Percentiles rank a stretch among this genome's conserved stretches.
Conservation (phyloP, 2,888 invertebrate species). For the Hofmannophila pseudospretella region DNA sequence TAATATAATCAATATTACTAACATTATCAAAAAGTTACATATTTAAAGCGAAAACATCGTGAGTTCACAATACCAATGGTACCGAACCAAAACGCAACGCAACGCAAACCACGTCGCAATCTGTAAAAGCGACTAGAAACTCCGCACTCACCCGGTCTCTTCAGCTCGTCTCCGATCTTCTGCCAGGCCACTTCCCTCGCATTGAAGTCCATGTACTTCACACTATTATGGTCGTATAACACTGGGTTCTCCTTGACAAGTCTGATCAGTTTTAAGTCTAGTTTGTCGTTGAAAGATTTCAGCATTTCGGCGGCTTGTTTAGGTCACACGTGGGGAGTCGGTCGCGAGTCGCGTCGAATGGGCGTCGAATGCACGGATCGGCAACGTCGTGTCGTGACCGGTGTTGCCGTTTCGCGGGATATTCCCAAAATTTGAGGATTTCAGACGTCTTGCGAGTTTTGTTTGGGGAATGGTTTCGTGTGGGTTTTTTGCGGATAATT, state of each 20-base stretch:
- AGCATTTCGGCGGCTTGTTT: background rate
- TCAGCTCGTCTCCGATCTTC: constrained; percentile 62
- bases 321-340: background rate
- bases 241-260: constrained; percentile 52
- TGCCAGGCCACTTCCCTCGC: constrained; percentile 67
- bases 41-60: constrained; percentile 9
- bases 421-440: too few relatives aligned
- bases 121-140: constrained; percentile 26
- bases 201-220: constrained; percentile 64
- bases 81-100: background rate
- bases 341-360: background rate
- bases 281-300: constrained; percentile 44
- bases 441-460: too few relatives aligned
- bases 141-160: constrained; percentile 53
- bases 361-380: constrained; percentile 11
- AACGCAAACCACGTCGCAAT: constrained; percentile 21
- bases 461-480: too few relatives aligned
- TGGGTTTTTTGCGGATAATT: too few relatives aligned
- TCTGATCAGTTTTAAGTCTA: constrained; percentile 49
- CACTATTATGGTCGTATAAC: constrained; percentile 53
- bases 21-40: too few relatives aligned
- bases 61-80: constrained; percentile 9
- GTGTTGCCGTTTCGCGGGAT: constrained; percentile 11
- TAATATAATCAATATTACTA: too few relatives aligned
- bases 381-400: constrained; percentile 13